Conservation (phyloP, 2,888 invertebrate genomes). For the Orthosia gothica region DNA sequence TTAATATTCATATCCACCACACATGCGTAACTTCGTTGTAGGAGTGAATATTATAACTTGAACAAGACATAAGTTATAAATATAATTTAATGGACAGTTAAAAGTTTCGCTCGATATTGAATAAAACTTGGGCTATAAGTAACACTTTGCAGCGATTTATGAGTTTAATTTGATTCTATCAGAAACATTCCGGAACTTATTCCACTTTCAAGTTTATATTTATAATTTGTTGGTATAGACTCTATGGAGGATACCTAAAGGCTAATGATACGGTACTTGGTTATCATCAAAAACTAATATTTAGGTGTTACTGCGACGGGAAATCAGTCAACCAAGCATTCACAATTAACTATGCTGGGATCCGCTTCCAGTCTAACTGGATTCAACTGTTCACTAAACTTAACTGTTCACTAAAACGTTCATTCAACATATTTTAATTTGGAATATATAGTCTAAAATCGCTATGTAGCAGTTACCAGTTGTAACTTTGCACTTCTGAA, state of each 20-base stretch:
- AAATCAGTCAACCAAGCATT: too few relatives aligned
- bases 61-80: constrained; percentile 27
- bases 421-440: too few relatives aligned
- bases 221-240: background rate
- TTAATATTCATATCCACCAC: too few relatives aligned
- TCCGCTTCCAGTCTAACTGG: too few relatives aligned
- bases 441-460: background rate
- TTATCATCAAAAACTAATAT: background rate
- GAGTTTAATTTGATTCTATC: constrained; percentile 43
- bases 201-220: constrained; percentile 11
- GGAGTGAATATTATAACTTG: background rate
- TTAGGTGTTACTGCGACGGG: too few relatives aligned
- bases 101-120: constrained; percentile 42
- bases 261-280: background rate
- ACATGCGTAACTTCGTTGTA: too few relatives aligned
- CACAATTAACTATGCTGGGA: too few relatives aligned
- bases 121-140: constrained; percentile 45
- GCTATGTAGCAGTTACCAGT: background rate
- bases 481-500: background rate
- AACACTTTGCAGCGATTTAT: constrained; percentile 37
- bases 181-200: constrained; percentile 16
- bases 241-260: background rate
- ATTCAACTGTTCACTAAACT: too few relatives aligned
- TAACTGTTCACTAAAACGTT: too few relatives aligned
- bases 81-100: constrained; percentile 45